These are phyloP conservation scores for Drosophila athabasca DNA, from an alignment of 1,140 invertebrate genomes.

Conservation along the genomic window DNA sequence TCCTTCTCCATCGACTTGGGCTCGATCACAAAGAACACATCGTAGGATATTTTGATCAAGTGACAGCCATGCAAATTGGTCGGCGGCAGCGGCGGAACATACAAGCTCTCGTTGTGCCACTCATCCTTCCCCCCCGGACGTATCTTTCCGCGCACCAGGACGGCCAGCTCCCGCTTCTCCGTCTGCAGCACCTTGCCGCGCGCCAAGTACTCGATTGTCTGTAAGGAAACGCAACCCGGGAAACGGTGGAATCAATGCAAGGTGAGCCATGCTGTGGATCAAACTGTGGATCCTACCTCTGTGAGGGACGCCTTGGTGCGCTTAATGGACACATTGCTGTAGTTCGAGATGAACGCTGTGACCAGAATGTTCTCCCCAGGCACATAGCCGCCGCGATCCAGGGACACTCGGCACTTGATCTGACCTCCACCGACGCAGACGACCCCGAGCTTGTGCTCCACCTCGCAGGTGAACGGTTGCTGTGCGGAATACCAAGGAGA, in stretches of 20 bases:
- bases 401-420: slow-evolving; percentile 91
- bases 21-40: slow-evolving; percentile 95
- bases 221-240: slow-evolving; percentile 65
- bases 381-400: slow-evolving; percentile 96
- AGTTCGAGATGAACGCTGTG: slow-evolving; percentile 93
- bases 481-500: slow-evolving; percentile 74
- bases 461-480: slow-evolving; percentile 96
- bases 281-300: slow-evolving; percentile 85
- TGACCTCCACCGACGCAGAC: slow-evolving; percentile 93
- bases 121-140: slow-evolving; percentile 89
- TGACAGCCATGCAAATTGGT: slow-evolving; percentile 97
- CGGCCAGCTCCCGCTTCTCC: slow-evolving; percentile 93
- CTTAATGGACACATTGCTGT: slow-evolving; percentile 91
- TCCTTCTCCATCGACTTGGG: slow-evolving; percentile 96
- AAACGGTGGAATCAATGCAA: background rate
- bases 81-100: slow-evolving; percentile 96
- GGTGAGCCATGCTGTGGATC: too few species aligned
- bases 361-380: slow-evolving; percentile 95
- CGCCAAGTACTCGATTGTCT: slow-evolving; percentile 95
- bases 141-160: slow-evolving; percentile 92
- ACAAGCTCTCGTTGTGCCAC: slow-evolving; percentile 93
- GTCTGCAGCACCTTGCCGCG: slow-evolving; percentile 93
- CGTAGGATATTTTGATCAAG: slow-evolving; percentile 96
- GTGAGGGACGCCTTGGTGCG: slow-evolving; percentile 91
- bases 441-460: slow-evolving; percentile 94